Conservation (phyloP, 2,113 vertebrate species). For the Myotis yumanensis region DNA sequence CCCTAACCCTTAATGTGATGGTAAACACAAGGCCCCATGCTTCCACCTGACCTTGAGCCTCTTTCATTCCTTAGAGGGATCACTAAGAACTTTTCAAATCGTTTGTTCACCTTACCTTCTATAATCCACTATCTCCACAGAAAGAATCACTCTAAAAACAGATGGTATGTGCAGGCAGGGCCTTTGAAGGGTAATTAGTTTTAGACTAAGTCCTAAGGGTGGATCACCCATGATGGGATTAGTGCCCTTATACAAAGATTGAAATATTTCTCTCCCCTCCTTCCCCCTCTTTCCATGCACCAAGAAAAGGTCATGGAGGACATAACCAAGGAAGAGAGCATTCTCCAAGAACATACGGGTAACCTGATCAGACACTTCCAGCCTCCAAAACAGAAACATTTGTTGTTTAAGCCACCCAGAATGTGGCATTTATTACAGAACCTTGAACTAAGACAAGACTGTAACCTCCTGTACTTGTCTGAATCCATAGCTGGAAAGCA, state of each 20-base stretch:
- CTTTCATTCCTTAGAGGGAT: not conserved
- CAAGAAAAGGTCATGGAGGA: not conserved
- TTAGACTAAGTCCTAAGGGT: not conserved
- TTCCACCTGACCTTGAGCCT: not conserved
- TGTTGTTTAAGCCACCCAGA: not conserved
- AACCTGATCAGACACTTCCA: not conserved
- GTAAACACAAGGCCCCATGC: not conserved
- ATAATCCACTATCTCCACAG: not conserved
- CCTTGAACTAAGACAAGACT: not conserved
- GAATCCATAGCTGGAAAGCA: not conserved
- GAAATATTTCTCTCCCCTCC: not conserved
- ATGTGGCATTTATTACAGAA: not conserved
- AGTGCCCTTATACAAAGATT: not conserved
- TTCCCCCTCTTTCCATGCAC: not conserved
- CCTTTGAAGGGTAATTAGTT: not conserved
- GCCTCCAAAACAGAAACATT: not conserved
- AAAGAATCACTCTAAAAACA: not conserved
- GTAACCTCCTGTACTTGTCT: not conserved
- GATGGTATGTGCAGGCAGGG: not conserved
- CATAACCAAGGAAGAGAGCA: not conserved
- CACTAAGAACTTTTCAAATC: not conserved
- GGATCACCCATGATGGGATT: not conserved
- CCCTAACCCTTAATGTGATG: not conserved
- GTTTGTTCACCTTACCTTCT: not conserved
- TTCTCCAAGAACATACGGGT: not conserved